These are phyloP conservation scores for Cheilosia scutellata DNA, from an alignment of 2,888 invertebrate genomes.

Conservation along the genomic window DNA sequence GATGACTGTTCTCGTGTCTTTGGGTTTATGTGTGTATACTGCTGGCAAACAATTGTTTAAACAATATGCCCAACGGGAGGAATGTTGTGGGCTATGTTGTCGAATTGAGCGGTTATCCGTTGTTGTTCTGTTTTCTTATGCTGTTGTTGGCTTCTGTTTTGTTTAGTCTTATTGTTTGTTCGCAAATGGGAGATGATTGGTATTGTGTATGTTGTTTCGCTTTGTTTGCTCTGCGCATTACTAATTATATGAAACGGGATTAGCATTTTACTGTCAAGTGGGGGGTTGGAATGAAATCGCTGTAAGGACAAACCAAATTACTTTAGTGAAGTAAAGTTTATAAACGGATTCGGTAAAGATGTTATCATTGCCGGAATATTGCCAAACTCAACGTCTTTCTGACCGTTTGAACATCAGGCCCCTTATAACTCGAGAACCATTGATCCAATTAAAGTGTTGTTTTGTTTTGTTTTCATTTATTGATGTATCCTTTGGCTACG, in stretches of 20 bases:
- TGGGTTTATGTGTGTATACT: constrained; percentile 38
- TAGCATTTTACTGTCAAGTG: constrained; percentile 76
- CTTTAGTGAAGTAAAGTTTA: no score
- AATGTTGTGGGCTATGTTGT: constrained; percentile 19
- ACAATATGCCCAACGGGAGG: constrained; percentile 44
- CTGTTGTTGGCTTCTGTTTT: constrained; percentile 64
- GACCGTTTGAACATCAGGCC: no score
- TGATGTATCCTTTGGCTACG: no score
- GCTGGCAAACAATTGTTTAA: constrained; percentile 66
- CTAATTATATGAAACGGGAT: constrained; percentile 83
- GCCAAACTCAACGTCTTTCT: no score
- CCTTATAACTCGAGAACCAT: no score
- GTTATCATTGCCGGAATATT: no score
- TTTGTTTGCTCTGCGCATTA: constrained; percentile 82
- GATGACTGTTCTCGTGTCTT: constrained; percentile 56
- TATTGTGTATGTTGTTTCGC: constrained; percentile 58
- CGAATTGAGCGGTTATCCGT: constrained; percentile 29
- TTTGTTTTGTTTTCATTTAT: no score
- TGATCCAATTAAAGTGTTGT: no score
- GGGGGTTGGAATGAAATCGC: neutral
- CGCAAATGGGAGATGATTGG: constrained; percentile 40
- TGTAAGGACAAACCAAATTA: no score
- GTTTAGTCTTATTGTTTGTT: constrained; percentile 46
- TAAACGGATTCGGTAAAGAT: no score
- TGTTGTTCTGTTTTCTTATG: constrained; percentile 40